Conservation (phyloP, 2,888 invertebrate genomes). For the Lysandra coridon region DNA sequence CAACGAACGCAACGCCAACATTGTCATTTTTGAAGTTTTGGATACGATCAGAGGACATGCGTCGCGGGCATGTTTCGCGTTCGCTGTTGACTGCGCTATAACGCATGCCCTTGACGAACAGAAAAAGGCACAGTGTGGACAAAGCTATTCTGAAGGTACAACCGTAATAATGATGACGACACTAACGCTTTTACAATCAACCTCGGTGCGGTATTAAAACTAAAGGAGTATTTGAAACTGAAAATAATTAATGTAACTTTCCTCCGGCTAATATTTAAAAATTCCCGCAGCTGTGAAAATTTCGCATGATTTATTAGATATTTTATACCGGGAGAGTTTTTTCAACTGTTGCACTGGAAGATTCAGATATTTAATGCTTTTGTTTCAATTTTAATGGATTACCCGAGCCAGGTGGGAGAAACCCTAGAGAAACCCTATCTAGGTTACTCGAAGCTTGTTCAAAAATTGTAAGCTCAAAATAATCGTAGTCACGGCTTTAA, state of each 20-base stretch:
- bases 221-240: conserved; percentile 1
- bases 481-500: background rate
- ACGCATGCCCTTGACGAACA: too few relatives aligned
- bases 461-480: conserved; percentile 14
- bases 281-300: conserved; percentile 24
- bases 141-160: background rate
- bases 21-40: too few relatives aligned
- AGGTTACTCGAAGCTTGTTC: conserved; percentile 24
- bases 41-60: too few relatives aligned
- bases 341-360: conserved; percentile 29
- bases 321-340: conserved; percentile 26
- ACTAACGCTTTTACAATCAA: background rate
- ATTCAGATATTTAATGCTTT: conserved; percentile 26
- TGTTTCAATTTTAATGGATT: conserved; percentile 31
- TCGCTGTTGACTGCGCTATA: too few relatives aligned
- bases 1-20: too few relatives aligned
- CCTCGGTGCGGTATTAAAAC: background rate
- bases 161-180: background rate
- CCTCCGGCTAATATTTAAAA: conserved; percentile 28
- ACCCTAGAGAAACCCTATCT: conserved; percentile 27
- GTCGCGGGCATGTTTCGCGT: too few relatives aligned
- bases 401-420: conserved; percentile 26
- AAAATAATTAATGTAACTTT: conserved; percentile 31
- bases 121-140: too few relatives aligned
- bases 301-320: conserved; percentile 29